A percentile compares a stretch with the other conserved stretches of the same genome.
Evolutionary conservation across 2,113 vertebrate species (phyloP).

Genomic region (Motacilla tschutschensis): DNA sequence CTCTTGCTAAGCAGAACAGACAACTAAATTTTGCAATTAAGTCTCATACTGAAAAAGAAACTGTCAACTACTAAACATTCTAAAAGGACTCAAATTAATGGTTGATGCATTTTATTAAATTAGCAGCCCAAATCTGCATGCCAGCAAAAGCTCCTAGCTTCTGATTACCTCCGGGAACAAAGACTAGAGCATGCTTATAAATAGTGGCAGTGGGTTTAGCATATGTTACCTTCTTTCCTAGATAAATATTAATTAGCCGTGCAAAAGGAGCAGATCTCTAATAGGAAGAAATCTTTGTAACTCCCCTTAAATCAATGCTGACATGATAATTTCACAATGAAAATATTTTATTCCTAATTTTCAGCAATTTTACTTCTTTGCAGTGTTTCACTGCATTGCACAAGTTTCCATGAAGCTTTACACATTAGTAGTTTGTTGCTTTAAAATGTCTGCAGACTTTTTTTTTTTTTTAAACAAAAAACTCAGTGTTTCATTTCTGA

Average conservation of each 20-base stretch:
- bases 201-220: constrained; percentile 51
- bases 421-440: not conserved
- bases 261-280: constrained; percentile 2
- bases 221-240: constrained; percentile 36
- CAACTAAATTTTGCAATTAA: constrained; percentile 13
- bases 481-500: not conserved
- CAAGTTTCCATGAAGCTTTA: not conserved
- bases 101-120: constrained; percentile 44
- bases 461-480: not conserved
- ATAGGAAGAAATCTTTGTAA: not conserved
- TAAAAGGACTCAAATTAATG: constrained; percentile 47
- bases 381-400: not conserved
- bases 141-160: constrained; percentile 36
- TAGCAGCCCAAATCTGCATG: constrained; percentile 41
- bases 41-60: constrained; percentile 8
- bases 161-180: constrained; percentile 51
- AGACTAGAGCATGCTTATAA: constrained; percentile 43
- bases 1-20: constrained; percentile 3
- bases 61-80: constrained; percentile 24
- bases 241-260: constrained; percentile 54
- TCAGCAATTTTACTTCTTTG: not conserved
- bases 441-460: not conserved
- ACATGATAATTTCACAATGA: not conserved
- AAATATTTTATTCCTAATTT: not conserved
- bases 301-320: not conserved